phyloP scores from a whole-genome alignment of 2,888 invertebrate genomes.

The Girardia tigrina region DNA sequence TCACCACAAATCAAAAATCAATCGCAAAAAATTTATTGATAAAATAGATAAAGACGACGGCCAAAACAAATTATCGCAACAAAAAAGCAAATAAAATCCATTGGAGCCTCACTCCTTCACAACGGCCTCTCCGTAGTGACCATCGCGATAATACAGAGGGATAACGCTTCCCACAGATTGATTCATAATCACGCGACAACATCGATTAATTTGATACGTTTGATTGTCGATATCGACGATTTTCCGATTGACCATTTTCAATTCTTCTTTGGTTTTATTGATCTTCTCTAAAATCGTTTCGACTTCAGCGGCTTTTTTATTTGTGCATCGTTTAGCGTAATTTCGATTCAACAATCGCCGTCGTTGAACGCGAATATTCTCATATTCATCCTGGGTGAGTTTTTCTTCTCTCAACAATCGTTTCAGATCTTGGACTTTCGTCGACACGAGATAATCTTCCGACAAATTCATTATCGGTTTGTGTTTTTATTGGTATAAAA shows the following conservation, averaged over 20 bases:
- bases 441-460: background rate
- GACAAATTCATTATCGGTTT: no score
- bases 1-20: no score
- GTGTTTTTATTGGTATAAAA: no score
- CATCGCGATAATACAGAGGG: background rate
- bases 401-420: constrained; percentile 15
- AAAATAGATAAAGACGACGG: no score
- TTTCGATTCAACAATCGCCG: background rate
- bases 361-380: constrained; percentile 4
- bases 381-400: constrained; percentile 4
- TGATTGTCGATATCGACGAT: background rate
- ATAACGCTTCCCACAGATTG: background rate
- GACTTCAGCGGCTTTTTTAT: background rate
- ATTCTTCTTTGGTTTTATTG: constrained; percentile 10
- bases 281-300: background rate
- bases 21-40: no score
- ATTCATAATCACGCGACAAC: background rate
- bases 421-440: constrained; percentile 6
- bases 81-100: no score
- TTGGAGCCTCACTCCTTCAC: background rate
- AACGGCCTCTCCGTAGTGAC: background rate
- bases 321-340: constrained; percentile 19
- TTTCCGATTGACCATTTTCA: background rate
- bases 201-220: constrained; percentile 11
- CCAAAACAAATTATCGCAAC: no score